Percentiles rank a stretch among this genome's conserved stretches.
These are phyloP conservation scores for Notospermus geniculatus DNA, from an alignment of 1,140 invertebrate species.

Conservation along the genomic window DNA sequence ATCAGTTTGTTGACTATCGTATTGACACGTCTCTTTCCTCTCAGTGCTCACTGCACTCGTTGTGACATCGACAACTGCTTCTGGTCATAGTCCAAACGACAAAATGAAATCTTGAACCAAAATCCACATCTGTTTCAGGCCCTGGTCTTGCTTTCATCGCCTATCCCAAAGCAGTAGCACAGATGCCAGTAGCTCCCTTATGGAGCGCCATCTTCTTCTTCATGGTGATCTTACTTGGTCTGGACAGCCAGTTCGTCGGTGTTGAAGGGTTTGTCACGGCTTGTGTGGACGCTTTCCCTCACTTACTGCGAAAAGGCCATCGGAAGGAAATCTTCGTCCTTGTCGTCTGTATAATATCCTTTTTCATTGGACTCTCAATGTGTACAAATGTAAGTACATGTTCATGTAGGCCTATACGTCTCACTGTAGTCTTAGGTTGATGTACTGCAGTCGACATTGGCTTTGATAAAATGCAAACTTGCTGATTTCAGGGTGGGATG, in stretches of 20 bases:
- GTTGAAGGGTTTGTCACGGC: conserved; percentile 78
- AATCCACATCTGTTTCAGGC: conserved; percentile 51
- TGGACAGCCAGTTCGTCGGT: conserved; percentile 64
- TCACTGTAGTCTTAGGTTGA: background rate
- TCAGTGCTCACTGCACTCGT: no score
- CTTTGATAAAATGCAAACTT: background rate
- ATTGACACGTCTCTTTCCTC: no score
- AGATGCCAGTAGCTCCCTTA: conserved; percentile 74
- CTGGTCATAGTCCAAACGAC: no score
- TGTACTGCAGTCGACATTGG: conserved; percentile 10
- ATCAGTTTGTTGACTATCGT: no score
- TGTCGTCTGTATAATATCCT: conserved; percentile 63
- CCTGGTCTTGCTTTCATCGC: conserved; percentile 67
- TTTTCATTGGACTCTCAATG: conserved; percentile 68
- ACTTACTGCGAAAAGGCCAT: conserved; percentile 53
- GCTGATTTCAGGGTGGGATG: conserved; percentile 62
- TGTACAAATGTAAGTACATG: conserved; percentile 65
- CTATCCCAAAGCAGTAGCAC: conserved; percentile 80
- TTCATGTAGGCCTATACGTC: background rate
- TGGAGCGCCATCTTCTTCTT: conserved; percentile 86
- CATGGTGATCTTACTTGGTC: conserved; percentile 53
- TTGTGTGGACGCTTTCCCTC: conserved; percentile 70
- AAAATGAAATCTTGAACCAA: no score
- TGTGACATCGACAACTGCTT: no score
- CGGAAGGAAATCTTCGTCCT: conserved; percentile 64